phyloP scores from a whole-genome alignment of 2,797 vertebrate species.

The Sebastes umbrosus region DNA sequence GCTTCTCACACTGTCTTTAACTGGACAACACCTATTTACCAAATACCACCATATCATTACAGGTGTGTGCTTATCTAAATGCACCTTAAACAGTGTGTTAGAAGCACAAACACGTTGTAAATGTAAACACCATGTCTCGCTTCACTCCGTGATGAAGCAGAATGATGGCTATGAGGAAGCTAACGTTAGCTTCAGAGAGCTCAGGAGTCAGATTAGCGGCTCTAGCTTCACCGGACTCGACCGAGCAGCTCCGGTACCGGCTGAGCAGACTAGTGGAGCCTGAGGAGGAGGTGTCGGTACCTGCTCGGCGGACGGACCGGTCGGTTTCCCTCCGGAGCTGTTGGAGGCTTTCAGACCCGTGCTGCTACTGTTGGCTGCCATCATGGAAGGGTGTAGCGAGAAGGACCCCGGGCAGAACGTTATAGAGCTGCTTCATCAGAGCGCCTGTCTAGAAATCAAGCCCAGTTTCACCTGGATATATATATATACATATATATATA shows the following conservation, averaged over 20 bases:
- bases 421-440: neutral
- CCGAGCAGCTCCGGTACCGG: fast-evolving
- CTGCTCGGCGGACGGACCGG: constrained; percentile 83
- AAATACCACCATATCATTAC: fast-evolving
- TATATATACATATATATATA: too few relatives aligned
- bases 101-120: fast-evolving
- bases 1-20: neutral
- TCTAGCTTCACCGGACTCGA: neutral
- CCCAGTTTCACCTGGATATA: too few relatives aligned
- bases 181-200: constrained; percentile 60
- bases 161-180: constrained; percentile 37
- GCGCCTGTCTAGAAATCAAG: constrained; percentile 58
- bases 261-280: fast-evolving
- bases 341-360: constrained; percentile 76
- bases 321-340: constrained; percentile 75
- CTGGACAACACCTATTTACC: fast-evolving
- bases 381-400: constrained; percentile 78
- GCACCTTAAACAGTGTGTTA: fast-evolving
- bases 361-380: constrained; percentile 86
- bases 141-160: constrained; percentile 2
- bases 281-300: constrained; percentile 33
- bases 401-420: constrained; percentile 45
- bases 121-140: fast-evolving
- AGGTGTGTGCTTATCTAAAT: neutral
- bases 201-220: neutral